Percentiles rank a stretch among this genome's conserved stretches.
Evolutionary conservation across 2,888 invertebrate species (phyloP).

Genomic region (Bibio marci): DNA sequence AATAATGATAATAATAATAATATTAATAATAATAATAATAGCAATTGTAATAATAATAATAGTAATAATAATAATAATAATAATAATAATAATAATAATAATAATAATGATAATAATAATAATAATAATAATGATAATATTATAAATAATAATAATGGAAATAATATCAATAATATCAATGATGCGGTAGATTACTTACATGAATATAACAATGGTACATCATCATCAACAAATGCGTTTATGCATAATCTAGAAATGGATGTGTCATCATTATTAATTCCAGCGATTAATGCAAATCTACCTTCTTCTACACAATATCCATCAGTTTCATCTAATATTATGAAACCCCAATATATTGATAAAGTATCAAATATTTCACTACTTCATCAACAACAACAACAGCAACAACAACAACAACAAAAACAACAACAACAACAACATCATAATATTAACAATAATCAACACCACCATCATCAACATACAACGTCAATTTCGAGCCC

Average conservation of each 20-base stretch:
- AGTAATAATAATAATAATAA: no score
- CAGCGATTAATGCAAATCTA: no score
- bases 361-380: neutral
- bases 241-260: conserved; percentile 19
- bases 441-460: neutral
- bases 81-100: no score
- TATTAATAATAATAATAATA: no score
- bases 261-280: conserved; percentile 13
- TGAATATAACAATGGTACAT: conserved; percentile 1
- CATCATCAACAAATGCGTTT: conserved; percentile 15
- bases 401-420: neutral
- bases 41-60: no score
- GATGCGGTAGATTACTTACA: conserved; percentile 2
- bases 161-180: neutral
- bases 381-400: neutral
- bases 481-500: neutral
- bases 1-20: no score
- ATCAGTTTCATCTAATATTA: no score
- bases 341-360: conserved; percentile 3
- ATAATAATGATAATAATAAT: no score
- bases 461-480: neutral
- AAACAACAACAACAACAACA: neutral
- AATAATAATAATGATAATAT: conserved; percentile 9
- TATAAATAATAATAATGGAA: neutral
- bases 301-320: conserved; percentile 3